phyloP scores from a whole-genome alignment of 64 coral and sea anemone species.

The Montipora capricornis region DNA sequence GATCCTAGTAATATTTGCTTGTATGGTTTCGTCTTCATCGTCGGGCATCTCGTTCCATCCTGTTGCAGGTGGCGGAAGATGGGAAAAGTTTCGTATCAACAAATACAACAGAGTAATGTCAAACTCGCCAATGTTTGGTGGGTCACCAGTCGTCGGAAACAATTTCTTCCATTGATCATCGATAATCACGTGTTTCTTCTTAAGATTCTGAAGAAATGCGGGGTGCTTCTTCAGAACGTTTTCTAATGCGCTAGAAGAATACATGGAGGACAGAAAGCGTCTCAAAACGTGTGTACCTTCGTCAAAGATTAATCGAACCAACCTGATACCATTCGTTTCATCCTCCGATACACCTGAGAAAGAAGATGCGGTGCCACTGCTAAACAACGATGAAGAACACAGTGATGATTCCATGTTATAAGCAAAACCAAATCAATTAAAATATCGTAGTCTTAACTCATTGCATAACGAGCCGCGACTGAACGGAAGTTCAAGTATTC shows the following conservation, averaged over 20 bases:
- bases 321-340: constrained; percentile 17
- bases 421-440: too few relatives aligned
- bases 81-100: constrained; percentile 50
- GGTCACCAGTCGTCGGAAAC: not conserved
- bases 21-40: constrained; percentile 17
- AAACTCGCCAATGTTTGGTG: not conserved
- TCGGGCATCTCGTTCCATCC: constrained; percentile 70
- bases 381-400: too few relatives aligned
- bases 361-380: too few relatives aligned
- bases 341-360: too few relatives aligned
- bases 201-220: not conserved
- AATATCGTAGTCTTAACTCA: too few relatives aligned
- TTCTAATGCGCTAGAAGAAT: not conserved
- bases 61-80: constrained; percentile 10
- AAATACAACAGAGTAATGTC: constrained; percentile 76
- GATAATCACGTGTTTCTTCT: not conserved
- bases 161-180: constrained; percentile 19
- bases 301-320: constrained; percentile 49
- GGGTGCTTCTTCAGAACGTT: not conserved
- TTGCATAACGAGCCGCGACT: too few relatives aligned
- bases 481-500: too few relatives aligned
- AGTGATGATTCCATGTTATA: too few relatives aligned
- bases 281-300: constrained; percentile 54
- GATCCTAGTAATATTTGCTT: constrained; percentile 51
- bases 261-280: not conserved